Evolutionary conservation across 2,888 invertebrate genomes (phyloP), one percentile per base, ranked within the genome.

Genomic region (Sialis fuliginosa): DNA sequence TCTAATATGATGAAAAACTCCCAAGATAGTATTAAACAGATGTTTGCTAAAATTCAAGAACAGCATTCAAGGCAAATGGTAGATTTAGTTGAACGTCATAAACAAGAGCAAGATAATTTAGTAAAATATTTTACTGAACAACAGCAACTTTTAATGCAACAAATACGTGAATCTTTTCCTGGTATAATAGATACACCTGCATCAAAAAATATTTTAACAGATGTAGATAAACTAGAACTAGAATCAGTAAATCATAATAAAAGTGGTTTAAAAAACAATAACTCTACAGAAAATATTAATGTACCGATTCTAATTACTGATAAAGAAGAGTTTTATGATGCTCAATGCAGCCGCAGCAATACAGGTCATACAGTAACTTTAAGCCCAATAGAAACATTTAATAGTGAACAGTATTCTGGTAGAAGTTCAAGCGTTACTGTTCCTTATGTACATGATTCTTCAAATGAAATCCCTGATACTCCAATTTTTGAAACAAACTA

Each of bases 101-200:
- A 75, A 49, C 67, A 66, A 43, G 81, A 81, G 56, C 79, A 81
- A 54, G 60, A 69, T 42, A 61, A 71, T 31, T 62, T 82, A 52
- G 76, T 78, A 54, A 68, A 75, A 54, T 69, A 74, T 40, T 81
- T 81, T 54, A 77, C 79, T 52, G 71, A 72, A 44, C 81, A 81
- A 56, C 78, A 81, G 56, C 68, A 68, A 50, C 60, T 74, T 48
- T 61, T 82, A 2, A 65, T 75, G 13, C 60, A 64, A 7, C 63
- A 65, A 48, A 60, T 67, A 35, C 60, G 69, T 9, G 32, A 22
- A n/a, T 13, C 34, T 30, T 22, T 43, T 31, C 10, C 33, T 7
- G 22, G 10, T n/a, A 33, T 33, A 13, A 10, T 42, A 10, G 10
- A 42, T 31, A 42, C 10, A 22, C 42, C 32, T 7, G 32, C 10